Evolutionary conservation across 2,888 invertebrate species (phyloP).

Genomic region (Mythimna impura): DNA sequence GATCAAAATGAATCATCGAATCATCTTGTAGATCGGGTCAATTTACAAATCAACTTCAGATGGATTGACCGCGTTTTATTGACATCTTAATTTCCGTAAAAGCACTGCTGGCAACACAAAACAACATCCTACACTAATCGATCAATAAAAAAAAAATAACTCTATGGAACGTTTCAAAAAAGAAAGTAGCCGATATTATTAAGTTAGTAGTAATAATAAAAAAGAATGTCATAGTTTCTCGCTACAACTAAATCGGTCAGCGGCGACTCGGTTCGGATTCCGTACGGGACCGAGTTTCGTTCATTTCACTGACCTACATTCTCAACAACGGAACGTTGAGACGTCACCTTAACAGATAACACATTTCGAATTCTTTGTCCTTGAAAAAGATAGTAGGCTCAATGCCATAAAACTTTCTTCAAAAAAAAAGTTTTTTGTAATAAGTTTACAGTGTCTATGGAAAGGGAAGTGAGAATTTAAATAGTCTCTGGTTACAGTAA

Average conservation of each 20-base stretch:
- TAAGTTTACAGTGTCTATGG: not conserved
- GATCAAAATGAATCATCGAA: not conserved
- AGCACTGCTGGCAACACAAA: not conserved
- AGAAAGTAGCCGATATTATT: conserved; percentile 62
- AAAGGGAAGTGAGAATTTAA: not conserved
- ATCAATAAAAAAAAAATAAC: conserved; percentile 23
- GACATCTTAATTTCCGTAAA: conserved; percentile 12
- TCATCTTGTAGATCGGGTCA: not conserved
- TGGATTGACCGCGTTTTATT: conserved; percentile 11
- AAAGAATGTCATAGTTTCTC: conserved; percentile 83
- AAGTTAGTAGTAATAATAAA: conserved; percentile 63
- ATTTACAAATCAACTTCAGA: not conserved
- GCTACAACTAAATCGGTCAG: conserved; percentile 84
- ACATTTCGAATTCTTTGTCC: conserved; percentile 66
- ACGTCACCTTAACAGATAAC: conserved; percentile 66
- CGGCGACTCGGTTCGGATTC: conserved; percentile 84
- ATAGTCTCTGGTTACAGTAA: not conserved
- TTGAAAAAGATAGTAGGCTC: conserved; percentile 54
- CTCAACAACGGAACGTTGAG: conserved; percentile 72
- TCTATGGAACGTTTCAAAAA: conserved; percentile 47
- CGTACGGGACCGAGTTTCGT: conserved; percentile 88
- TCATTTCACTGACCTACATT: conserved; percentile 90
- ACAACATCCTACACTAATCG: conserved; percentile 17
- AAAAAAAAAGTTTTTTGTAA: conserved; percentile 9
- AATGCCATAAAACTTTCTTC: not conserved